Evolutionary conservation across 1,140 invertebrate species (phyloP).

Genomic region (Luehdorfia chinensis): DNA sequence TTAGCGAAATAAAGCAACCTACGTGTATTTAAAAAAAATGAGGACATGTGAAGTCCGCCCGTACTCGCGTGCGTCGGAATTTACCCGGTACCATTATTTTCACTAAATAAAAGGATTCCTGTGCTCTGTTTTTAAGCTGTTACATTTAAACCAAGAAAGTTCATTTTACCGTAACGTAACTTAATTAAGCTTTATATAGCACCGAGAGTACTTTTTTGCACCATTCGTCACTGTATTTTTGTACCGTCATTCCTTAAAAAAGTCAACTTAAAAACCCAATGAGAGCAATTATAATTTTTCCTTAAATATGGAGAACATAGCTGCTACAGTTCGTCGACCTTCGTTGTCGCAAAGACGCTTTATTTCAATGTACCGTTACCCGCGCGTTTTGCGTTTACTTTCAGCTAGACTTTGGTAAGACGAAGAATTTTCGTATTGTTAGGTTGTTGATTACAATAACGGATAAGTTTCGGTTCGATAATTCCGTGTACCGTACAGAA

Average conservation of each 20-base stretch:
- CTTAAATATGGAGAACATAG: conserved; percentile 42
- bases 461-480: conserved; percentile 11
- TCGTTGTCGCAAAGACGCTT: conserved; percentile 22
- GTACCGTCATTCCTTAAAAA: conserved; percentile 6
- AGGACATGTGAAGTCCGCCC: too few species aligned
- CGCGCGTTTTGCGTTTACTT: conserved; percentile 23
- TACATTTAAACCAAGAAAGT: too few species aligned
- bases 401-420: conserved; percentile 26
- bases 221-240: too few species aligned
- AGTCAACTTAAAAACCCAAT: conserved; percentile 9
- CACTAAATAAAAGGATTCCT: too few species aligned
- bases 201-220: too few species aligned
- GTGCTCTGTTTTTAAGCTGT: too few species aligned
- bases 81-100: too few species aligned
- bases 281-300: conserved; percentile 38
- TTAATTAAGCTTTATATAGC: too few species aligned
- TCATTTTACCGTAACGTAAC: too few species aligned
- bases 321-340: conserved; percentile 37
- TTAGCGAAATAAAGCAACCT: too few species aligned
- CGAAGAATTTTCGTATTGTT: conserved; percentile 10
- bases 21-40: too few species aligned
- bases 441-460: conserved; percentile 9
- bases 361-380: conserved; percentile 32
- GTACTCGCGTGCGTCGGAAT: too few species aligned
- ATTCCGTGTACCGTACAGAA: not conserved